Percentiles rank a stretch among this genome's conserved stretches.
phyloP scores from a whole-genome alignment of 2,888 invertebrate species.

The Aplocera efformata region DNA sequence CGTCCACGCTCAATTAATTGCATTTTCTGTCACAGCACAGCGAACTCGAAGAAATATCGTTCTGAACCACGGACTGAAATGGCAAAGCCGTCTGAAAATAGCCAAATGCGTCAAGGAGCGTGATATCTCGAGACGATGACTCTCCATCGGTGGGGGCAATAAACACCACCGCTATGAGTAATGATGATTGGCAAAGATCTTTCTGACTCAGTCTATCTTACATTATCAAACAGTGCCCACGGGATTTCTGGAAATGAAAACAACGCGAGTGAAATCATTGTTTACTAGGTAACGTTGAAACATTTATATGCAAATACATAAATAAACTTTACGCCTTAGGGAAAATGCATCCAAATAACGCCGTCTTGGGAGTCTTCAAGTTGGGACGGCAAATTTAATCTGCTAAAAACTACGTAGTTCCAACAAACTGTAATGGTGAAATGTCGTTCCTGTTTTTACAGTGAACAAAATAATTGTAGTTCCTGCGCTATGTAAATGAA shows the following conservation, averaged over 20 bases:
- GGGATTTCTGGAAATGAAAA: slow-evolving; percentile 35
- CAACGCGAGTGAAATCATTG: slow-evolving; percentile 32
- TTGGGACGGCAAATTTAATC: slow-evolving; percentile 5
- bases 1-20: slow-evolving; percentile 29
- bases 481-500: slow-evolving; percentile 7
- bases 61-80: slow-evolving; percentile 37
- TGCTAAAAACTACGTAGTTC: not conserved
- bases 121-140: slow-evolving; percentile 56
- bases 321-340: slow-evolving; percentile 4
- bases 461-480: slow-evolving; percentile 3
- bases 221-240: slow-evolving; percentile 37
- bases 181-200: slow-evolving; percentile 64
- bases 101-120: slow-evolving; percentile 60
- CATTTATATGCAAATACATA: slow-evolving; percentile 3
- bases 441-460: slow-evolving; percentile 3
- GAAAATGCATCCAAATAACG: slow-evolving; percentile 6
- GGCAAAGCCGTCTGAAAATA: slow-evolving; percentile 55
- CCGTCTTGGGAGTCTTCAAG: slow-evolving; percentile 2
- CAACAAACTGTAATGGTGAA: slow-evolving; percentile 4
- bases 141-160: slow-evolving; percentile 50
- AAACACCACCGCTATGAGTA: slow-evolving; percentile 61
- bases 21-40: slow-evolving; percentile 32
- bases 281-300: slow-evolving; percentile 31
- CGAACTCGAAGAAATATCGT: slow-evolving; percentile 35
- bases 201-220: slow-evolving; percentile 47